Base-by-base conservation (phyloP, 2,797 vertebrate species). In the Poecilia wingei region DNA sequence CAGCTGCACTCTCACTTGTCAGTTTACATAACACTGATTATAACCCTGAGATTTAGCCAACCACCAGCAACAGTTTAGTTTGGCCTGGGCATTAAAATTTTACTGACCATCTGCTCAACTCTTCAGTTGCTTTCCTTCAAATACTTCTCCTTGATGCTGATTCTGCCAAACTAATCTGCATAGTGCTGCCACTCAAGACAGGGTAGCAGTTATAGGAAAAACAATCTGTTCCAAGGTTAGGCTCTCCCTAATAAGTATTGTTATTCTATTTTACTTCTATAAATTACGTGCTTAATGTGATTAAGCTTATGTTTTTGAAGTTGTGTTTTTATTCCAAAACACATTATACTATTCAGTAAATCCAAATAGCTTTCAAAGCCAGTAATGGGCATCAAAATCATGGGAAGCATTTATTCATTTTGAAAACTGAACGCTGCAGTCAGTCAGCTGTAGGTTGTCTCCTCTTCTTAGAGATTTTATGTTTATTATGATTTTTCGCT, bases 21-120 rank as follows among this genome's bases (percentile, higher is more conserved):
- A 92, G 96, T 97, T 96, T 97, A 96, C 95, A 95, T 96, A 96
- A 95, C 96, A 94, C 94, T 94, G 96, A 96, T 96, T 95, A 96
- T 88, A 96, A 96, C 83, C 89, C 87, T 84, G 94, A 95, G 96
- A 96, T 96, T 97, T 96, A 95, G 86, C 90, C 93, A 89, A 87
- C 92, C 91, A 82, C 88, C 93, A 53, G 91, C 93, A 95, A 94
- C 94, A 95, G 94, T 93, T 91, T 83, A 88, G 85, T 95, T 95
- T 93, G 95, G 95, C 96, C 93, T 82, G 93, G 93, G 94, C 94
- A 96, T 96, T 96, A 96, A 95, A 96, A 94, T 94, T 93, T 87
- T 94, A 92, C 93, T 93, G 93, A 93, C 96, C 97, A 98, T 98
- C 97, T 98, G 97, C 92, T 96, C 91, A 74, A 79, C 85, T 91